Percentiles rank a stretch among this genome's conserved stretches.
Conservation (phyloP, 2,797 vertebrate genomes). For the Fistularia commersonii region DNA sequence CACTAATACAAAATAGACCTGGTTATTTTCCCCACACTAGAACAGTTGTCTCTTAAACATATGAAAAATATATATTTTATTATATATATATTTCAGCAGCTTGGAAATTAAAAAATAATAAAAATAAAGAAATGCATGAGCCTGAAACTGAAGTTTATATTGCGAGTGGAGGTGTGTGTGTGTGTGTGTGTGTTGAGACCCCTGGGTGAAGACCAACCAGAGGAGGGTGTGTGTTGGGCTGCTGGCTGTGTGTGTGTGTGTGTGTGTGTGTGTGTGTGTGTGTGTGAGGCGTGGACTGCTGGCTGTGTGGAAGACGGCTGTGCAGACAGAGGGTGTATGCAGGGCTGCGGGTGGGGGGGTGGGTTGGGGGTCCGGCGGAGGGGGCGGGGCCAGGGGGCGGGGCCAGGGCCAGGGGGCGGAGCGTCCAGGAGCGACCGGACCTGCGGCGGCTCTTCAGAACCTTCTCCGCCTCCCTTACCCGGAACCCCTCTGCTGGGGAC, state of each 20-base stretch:
- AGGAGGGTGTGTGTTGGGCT: conserved; percentile 13
- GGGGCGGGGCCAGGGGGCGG: conserved; percentile 20
- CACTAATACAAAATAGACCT: conserved; percentile 88
- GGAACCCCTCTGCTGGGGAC: conserved; percentile 1
- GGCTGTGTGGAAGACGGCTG: conserved; percentile 68
- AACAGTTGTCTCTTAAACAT: conserved; percentile 79
- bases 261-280: too few relatives aligned
- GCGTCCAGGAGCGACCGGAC: conserved; percentile 76
- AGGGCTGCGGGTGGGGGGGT: conserved; percentile 67
- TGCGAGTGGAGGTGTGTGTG: conserved; percentile 71
- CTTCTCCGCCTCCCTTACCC: conserved; percentile 6
- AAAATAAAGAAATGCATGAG: conserved; percentile 89
- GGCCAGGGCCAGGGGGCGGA: conserved; percentile 10
- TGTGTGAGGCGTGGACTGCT: conserved; percentile 68
- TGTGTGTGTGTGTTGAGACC: conserved; percentile 23
- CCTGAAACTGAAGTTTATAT: conserved; percentile 78
- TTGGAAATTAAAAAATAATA: conserved; percentile 80
- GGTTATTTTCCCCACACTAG: conserved; percentile 83
- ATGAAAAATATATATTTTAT: conserved; percentile 80
- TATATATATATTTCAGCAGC: conserved; percentile 84
- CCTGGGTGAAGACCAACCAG: conserved; percentile 17
- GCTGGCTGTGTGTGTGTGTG: too few relatives aligned
- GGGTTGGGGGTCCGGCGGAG: conserved; percentile 20
- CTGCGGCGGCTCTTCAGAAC: conserved; percentile 81
- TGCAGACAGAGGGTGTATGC: conserved; percentile 42